A percentile compares a stretch with the other conserved stretches of the same genome.
Evolutionary conservation across 2,797 vertebrate species (phyloP).

Genomic region (Trichosurus vulpecula): DNA sequence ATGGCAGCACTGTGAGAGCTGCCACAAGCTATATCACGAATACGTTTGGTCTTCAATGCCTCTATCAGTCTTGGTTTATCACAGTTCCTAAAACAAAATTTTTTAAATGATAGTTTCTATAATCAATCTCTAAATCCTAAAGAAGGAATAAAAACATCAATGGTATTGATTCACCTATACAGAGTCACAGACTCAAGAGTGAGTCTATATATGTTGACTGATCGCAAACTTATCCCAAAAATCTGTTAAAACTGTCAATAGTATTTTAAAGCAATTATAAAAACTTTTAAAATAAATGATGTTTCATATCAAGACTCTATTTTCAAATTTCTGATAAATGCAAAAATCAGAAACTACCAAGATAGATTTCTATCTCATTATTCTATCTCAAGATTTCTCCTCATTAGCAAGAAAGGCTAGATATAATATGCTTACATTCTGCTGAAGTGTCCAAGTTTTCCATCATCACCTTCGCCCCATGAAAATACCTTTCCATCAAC

Average conservation of each 20-base stretch:
- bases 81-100: constrained; percentile 91
- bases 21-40: constrained; percentile 97
- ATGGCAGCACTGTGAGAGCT: constrained; percentile 98
- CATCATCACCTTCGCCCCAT: constrained; percentile 99
- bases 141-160: not conserved
- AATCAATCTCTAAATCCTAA: not conserved
- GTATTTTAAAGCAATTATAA: rapidly evolving
- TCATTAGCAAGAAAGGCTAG: not conserved
- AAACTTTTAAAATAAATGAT: not conserved
- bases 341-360: not conserved
- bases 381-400: too few relatives aligned
- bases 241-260: not conserved
- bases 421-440: constrained; percentile 90
- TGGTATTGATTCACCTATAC: not conserved
- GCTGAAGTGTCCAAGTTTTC: constrained; percentile 98
- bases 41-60: constrained; percentile 96
- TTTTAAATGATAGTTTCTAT: not conserved
- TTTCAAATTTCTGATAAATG: constrained; percentile 31
- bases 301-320: constrained; percentile 5
- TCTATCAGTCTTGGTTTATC: constrained; percentile 98
- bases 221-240: not conserved
- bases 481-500: constrained; percentile 99
- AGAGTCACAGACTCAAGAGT: not conserved
- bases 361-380: too few relatives aligned
- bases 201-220: not conserved